Evolutionary conservation across 2,113 vertebrate species (phyloP).

Genomic region (Mixornis gularis): DNA sequence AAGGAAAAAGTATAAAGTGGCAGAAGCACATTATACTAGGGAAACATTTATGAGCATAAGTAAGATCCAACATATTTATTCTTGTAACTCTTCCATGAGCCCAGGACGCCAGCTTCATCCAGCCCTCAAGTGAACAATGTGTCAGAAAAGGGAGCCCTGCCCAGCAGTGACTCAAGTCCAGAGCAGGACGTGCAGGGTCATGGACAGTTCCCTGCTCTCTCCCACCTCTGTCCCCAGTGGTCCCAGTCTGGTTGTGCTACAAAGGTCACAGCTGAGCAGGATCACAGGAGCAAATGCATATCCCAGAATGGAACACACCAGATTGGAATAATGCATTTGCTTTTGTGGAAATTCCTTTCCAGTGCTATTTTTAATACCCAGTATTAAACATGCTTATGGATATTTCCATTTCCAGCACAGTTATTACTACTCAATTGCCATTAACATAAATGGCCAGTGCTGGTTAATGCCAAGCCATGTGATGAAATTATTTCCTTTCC

Average conservation of each 20-base stretch:
- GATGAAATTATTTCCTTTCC: slow-evolving; percentile 13
- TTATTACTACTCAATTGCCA: background rate
- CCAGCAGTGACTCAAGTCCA: rapidly evolving
- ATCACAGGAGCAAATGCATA: background rate
- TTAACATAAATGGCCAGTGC: slow-evolving; percentile 1
- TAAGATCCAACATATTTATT: background rate
- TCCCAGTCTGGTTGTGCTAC: background rate
- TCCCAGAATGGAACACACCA: rapidly evolving
- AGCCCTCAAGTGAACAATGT: rapidly evolving
- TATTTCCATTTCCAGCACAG: slow-evolving; percentile 26
- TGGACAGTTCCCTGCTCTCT: background rate
- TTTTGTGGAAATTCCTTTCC: background rate
- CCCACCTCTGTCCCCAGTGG: background rate
- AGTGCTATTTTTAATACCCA: slow-evolving; percentile 32
- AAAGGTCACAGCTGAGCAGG: background rate
- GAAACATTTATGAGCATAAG: background rate
- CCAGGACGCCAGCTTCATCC: background rate
- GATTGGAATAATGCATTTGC: background rate
- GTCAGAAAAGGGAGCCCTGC: background rate
- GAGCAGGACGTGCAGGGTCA: background rate
- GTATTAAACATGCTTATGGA: background rate
- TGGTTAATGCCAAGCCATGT: slow-evolving; percentile 10
- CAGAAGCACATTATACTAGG: background rate
- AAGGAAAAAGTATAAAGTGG: background rate
- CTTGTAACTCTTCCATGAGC: background rate